phyloP scores from a whole-genome alignment of 2,888 invertebrate species.

The Caenorhabditis sulstoni region DNA sequence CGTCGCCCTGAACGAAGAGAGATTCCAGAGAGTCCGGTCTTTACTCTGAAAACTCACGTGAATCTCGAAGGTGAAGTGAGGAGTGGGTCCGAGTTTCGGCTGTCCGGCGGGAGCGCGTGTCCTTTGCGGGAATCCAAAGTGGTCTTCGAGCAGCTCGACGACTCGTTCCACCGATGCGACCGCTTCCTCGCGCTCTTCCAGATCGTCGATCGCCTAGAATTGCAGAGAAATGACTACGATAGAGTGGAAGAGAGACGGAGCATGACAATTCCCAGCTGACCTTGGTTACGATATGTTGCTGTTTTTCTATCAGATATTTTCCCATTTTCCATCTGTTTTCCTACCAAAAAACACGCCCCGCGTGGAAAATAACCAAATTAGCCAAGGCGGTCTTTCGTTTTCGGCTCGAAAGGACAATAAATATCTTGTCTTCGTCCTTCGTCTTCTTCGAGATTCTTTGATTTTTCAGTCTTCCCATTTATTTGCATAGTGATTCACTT shows the following conservation, averaged over 20 bases:
- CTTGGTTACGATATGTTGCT: slow-evolving; percentile 3
- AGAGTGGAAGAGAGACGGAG: background rate
- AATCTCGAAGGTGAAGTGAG: slow-evolving; percentile 65
- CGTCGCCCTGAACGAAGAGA: slow-evolving; percentile 64
- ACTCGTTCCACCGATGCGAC: slow-evolving; percentile 68
- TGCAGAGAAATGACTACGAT: background rate
- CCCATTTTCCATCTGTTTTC: too few species aligned
- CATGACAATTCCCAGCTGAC: background rate
- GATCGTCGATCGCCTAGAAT: slow-evolving; percentile 46
- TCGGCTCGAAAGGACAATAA: too few species aligned
- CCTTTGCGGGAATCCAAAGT: slow-evolving; percentile 64
- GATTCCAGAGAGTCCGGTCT: background rate
- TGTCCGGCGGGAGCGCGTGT: slow-evolving; percentile 57
- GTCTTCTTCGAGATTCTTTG: slow-evolving; percentile 6
- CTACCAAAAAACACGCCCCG: too few species aligned
- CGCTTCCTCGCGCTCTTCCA: slow-evolving; percentile 67
- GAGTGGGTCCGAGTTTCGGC: slow-evolving; percentile 64
- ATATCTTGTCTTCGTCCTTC: background rate
- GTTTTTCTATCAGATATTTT: too few species aligned
- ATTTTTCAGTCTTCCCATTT: background rate
- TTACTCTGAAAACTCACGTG: slow-evolving; percentile 59
- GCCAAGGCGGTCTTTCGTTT: too few species aligned
- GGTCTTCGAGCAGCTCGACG: slow-evolving; percentile 69
- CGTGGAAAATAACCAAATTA: too few species aligned
- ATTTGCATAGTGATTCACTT: slow-evolving; percentile 2